Evolutionary conservation across 2,888 invertebrate genomes (phyloP).

Genomic region (Heliconius hortense): DNA sequence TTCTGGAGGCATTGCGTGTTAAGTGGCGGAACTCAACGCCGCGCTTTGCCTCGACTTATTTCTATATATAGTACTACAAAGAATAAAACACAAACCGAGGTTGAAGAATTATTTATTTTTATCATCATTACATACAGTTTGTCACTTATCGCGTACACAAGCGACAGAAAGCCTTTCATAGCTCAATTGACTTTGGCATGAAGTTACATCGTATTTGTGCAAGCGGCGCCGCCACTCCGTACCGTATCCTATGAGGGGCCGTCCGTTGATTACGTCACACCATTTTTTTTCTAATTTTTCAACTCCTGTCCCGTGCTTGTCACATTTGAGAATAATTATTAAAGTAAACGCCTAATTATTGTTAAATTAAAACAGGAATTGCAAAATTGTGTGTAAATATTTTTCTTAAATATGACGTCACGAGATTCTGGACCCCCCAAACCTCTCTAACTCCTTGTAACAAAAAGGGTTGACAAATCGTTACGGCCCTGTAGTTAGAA

Average conservation of each 20-base stretch:
- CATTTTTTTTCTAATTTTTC: no score
- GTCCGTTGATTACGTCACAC: neutral
- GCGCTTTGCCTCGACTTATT: no score
- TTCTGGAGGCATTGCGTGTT: no score
- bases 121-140: conserved; percentile 74
- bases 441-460: no score
- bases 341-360: neutral
- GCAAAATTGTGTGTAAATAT: neutral
- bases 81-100: conserved; percentile 45
- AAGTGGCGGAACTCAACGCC: no score
- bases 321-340: no score
- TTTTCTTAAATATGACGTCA: neutral
- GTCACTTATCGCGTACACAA: conserved; percentile 79
- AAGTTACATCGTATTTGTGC: conserved; percentile 77
- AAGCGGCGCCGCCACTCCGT: conserved; percentile 50
- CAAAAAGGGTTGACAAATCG: no score
- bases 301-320: neutral
- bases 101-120: conserved; percentile 78
- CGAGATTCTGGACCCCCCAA: neutral
- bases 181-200: conserved; percentile 83
- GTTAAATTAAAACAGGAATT: neutral
- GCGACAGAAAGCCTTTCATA: conserved; percentile 79
- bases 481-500: no score
- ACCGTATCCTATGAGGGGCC: conserved; percentile 39
- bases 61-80: neutral